Base-by-base conservation (phyloP, 2,797 vertebrate genomes). In the Dicrostonyx torquatus region DNA sequence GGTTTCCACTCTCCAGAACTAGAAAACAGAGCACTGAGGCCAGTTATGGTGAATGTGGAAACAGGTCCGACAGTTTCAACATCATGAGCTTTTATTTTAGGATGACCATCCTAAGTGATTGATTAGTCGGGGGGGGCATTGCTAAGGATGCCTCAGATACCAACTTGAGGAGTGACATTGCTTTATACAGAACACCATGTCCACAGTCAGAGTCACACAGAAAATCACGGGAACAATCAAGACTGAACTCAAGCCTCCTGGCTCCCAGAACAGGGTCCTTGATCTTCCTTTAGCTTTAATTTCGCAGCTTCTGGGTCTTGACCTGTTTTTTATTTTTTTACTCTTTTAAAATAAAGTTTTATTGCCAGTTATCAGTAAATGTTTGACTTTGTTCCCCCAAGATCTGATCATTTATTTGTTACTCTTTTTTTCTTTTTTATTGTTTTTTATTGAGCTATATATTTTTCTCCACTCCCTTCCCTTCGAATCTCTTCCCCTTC, bases 1-100 rank as follows among this genome's bases (percentile, higher is more conserved):
- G 40, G 29, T 64, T 93, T 7, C 34, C 5, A 82, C 6, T 83
- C 43, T 94, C 78, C 24, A 89, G 66, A 95, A 89, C 89, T 90
- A 87, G 70, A 70, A 94, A 86, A 62, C 9, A 89, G 20, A 82
- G 17, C 70, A 29, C 62, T 43, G 43, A 83, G 40, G 48, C 24
- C 85, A 90, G 84, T 89, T 80, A 76, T 83, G 66, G 6, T 82
- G 77, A 78, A 50, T 18, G 43, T 85, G 20, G 50, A 10, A 22
- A 7, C 24, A n/a, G 58, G 58, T 34, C 17, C 64, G 58, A 84
- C 78, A n/a, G 70, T 72, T 91, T 93, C n/a, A 90, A 0, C 72
- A 60, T 12, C 64, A 26, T 94, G 20, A 93, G 86, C 80, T 83
- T 80, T 60, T 68, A 90, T 29, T 80, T 17, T 29, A 43, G 1